Evolutionary conservation across 2,888 invertebrate species (phyloP).

Genomic region (Parnassius smintheus): DNA sequence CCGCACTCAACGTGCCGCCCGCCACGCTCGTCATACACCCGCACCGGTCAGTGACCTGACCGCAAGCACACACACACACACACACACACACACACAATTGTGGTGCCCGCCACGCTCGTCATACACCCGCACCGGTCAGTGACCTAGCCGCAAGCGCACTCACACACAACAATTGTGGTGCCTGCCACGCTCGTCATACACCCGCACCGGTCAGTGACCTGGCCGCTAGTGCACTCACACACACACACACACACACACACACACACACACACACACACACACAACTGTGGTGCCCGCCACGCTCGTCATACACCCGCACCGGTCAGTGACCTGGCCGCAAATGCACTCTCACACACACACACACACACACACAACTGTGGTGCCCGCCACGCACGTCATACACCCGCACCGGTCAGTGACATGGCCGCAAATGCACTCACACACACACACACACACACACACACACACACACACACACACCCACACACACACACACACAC

Average conservation of each 20-base stretch:
- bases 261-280: too few relatives aligned
- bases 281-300: slow-evolving; percentile 81
- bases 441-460: too few relatives aligned
- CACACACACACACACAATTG: too few relatives aligned
- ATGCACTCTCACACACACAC: too few relatives aligned
- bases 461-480: slow-evolving; percentile 31
- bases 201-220: slow-evolving; percentile 39
- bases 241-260: too few relatives aligned
- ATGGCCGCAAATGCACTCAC: not conserved
- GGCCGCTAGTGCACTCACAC: slow-evolving; percentile 28
- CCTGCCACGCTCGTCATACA: slow-evolving; percentile 56
- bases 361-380: not conserved
- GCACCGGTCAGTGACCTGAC: slow-evolving; percentile 38
- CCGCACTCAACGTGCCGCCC: slow-evolving; percentile 91
- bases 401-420: not conserved
- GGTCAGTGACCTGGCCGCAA: slow-evolving; percentile 27
- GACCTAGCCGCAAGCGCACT: slow-evolving; percentile 27
- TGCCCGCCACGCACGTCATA: not conserved
- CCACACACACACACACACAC: too few relatives aligned
- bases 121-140: not conserved
- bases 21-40: slow-evolving; percentile 74
- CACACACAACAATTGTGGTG: too few relatives aligned
- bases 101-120: not conserved
- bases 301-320: slow-evolving; percentile 47
- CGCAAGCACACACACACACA: not conserved